Evolutionary conservation across 1,140 invertebrate species (phyloP).

Genomic region (Drosophila pachea): DNA sequence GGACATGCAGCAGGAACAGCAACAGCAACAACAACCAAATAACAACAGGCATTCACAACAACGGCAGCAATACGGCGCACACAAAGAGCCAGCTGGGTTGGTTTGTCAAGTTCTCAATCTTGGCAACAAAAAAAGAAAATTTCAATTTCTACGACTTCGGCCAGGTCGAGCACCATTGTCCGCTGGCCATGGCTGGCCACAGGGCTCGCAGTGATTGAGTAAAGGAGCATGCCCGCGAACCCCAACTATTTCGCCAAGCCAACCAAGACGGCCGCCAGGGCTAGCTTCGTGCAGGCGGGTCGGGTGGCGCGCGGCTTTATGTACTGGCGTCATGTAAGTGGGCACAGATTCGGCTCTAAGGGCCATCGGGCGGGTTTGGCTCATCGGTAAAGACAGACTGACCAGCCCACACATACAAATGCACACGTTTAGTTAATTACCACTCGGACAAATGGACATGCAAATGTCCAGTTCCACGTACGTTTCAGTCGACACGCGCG

Average conservation of each 20-base stretch:
- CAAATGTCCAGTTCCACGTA: conserved; percentile 56
- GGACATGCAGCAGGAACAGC: conserved; percentile 43
- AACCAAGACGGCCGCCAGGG: conserved; percentile 24
- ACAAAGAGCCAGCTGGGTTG: conserved; percentile 48
- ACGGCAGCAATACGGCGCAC: conserved; percentile 1
- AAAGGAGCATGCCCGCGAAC: conserved; percentile 46
- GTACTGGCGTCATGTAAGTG: conserved; percentile 75
- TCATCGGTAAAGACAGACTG: conserved; percentile 50
- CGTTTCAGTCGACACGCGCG: conserved; percentile 61
- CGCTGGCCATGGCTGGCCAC: conserved; percentile 46
- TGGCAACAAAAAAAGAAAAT: conserved; percentile 45
- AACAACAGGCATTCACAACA: conserved; percentile 1
- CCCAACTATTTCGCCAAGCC: conserved; percentile 39
- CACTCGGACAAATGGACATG: conserved; percentile 58
- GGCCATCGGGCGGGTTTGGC: conserved; percentile 13
- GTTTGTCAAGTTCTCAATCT: conserved; percentile 56
- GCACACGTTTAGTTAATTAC: conserved; percentile 51
- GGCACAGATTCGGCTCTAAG: conserved; percentile 24
- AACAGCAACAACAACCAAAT: conserved; percentile 7
- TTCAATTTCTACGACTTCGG: conserved; percentile 22
- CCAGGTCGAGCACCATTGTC: conserved; percentile 3
- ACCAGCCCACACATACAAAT: conserved; percentile 3
- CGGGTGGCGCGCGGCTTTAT: conserved; percentile 65
- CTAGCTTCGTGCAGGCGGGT: conserved; percentile 62
- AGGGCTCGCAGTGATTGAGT: conserved; percentile 42